Percentiles rank a stretch among this genome's conserved stretches.
These are phyloP conservation scores for Bradysia coprophila DNA, from an alignment of 1,140 invertebrate species.

Conservation along the genomic window DNA sequence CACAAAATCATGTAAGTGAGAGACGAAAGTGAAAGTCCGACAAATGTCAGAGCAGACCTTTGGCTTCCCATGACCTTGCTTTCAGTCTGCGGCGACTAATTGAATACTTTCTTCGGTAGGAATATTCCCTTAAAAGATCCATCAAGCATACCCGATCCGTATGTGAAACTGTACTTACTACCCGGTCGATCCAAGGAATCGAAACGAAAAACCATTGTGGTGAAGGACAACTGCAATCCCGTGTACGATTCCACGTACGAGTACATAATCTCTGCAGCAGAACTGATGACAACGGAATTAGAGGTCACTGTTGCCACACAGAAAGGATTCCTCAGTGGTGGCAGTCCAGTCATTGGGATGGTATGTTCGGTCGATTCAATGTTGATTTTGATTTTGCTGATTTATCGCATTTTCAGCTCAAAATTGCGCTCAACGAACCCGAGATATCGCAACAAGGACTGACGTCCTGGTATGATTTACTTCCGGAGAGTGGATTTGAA, in stretches of 20 bases:
- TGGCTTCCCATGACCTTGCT: slow-evolving; percentile 3
- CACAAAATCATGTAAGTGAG: slow-evolving; percentile 71
- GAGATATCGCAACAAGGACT: slow-evolving; percentile 23
- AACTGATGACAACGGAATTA: slow-evolving; percentile 47
- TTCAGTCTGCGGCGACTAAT: neutral
- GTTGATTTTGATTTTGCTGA: slow-evolving; percentile 1
- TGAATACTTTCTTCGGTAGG: slow-evolving; percentile 24
- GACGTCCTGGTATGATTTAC: slow-evolving; percentile 38
- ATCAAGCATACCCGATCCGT: slow-evolving; percentile 80
- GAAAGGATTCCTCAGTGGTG: slow-evolving; percentile 55
- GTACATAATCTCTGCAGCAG: slow-evolving; percentile 57
- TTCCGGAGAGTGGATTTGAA: slow-evolving; percentile 19
- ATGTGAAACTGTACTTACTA: slow-evolving; percentile 82
- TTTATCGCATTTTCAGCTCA: slow-evolving; percentile 10
- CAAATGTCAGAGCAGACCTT: neutral
- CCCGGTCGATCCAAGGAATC: slow-evolving; percentile 73
- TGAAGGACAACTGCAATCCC: slow-evolving; percentile 82
- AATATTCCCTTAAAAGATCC: slow-evolving; percentile 76
- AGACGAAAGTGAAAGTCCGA: too few species aligned
- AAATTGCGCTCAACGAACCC: slow-evolving; percentile 17
- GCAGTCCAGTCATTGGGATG: slow-evolving; percentile 65
- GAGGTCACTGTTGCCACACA: slow-evolving; percentile 70
- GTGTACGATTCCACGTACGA: slow-evolving; percentile 82
- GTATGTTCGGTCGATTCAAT: slow-evolving; percentile 10
- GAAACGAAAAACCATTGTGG: slow-evolving; percentile 75